These are phyloP conservation scores for Cetonia aurata DNA, from an alignment of 2,888 invertebrate species.

Conservation along the genomic window DNA sequence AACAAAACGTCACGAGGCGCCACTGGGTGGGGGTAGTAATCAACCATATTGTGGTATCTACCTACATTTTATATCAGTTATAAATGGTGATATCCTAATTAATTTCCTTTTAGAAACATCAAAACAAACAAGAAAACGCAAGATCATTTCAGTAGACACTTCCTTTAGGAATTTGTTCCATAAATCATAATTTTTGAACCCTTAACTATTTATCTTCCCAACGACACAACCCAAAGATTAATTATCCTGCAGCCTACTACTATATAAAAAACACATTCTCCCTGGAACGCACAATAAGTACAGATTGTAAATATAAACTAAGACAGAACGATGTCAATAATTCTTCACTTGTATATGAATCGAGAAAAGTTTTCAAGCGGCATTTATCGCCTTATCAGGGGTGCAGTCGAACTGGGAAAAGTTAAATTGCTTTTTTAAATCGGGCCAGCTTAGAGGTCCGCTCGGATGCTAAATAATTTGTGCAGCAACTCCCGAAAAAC, in stretches of 20 bases:
- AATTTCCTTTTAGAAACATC: too few species aligned
- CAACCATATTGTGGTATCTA: too few species aligned
- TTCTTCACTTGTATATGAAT: too few species aligned
- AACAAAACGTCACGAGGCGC: too few species aligned
- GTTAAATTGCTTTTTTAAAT: constrained; percentile 28
- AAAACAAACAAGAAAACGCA: too few species aligned
- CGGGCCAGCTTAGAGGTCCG: neutral
- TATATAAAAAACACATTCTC: too few species aligned
- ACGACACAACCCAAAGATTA: neutral
- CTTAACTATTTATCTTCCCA: constrained; percentile 3
- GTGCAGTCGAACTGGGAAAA: constrained; percentile 4
- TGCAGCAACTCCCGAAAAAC: neutral
- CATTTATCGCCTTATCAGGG: constrained; percentile 10
- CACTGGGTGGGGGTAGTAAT: too few species aligned
- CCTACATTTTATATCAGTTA: too few species aligned
- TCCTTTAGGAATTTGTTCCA: constrained; percentile 10
- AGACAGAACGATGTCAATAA: too few species aligned
- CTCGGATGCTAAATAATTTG: neutral
- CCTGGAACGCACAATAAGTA: neutral
- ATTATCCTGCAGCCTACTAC: neutral
- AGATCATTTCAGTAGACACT: constrained; percentile 13
- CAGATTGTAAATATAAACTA: neutral
- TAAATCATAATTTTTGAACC: constrained; percentile 23
- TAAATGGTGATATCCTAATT: too few species aligned
- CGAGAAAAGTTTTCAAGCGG: too few species aligned